A percentile compares a stretch with the other conserved stretches of the same genome.
Evolutionary conservation across 92 coral and sea anemone species (phyloP).

Genomic region (Diadumene lineata): DNA sequence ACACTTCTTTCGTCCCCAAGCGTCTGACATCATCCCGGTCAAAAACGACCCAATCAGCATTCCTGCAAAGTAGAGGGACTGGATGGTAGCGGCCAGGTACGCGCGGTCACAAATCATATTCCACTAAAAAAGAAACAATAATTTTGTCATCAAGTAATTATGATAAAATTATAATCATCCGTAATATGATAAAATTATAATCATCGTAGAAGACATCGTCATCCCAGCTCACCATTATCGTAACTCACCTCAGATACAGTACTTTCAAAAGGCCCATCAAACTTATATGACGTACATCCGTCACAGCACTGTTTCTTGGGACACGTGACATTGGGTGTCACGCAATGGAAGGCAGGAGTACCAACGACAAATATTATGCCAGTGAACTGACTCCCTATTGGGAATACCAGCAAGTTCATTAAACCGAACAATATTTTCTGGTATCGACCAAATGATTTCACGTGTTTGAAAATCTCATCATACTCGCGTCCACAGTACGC

Average conservation of each 20-base stretch:
- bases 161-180: too few relatives aligned
- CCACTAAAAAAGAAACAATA: constrained; percentile 50
- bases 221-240: background rate
- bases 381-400: constrained; percentile 23
- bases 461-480: constrained; percentile 38
- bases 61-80: constrained; percentile 57
- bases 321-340: constrained; percentile 56
- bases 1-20: constrained; percentile 66
- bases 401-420: constrained; percentile 5
- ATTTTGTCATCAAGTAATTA: too few relatives aligned
- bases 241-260: constrained; percentile 37
- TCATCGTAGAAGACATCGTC: too few relatives aligned
- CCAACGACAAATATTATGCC: constrained; percentile 39
- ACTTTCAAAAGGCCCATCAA: constrained; percentile 47
- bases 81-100: constrained; percentile 54
- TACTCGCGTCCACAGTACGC: constrained; percentile 16
- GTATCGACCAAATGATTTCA: constrained; percentile 37
- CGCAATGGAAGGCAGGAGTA: constrained; percentile 48
- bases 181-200: too few relatives aligned
- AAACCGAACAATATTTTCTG: constrained; percentile 22
- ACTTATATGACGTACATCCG: constrained; percentile 32
- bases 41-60: constrained; percentile 60
- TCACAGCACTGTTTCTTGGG: constrained; percentile 42
- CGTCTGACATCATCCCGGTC: constrained; percentile 61
- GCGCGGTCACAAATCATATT: constrained; percentile 64